Conservation (phyloP, 37 sponge, comb jelly and placozoan species). For the Crambe crambe region DNA sequence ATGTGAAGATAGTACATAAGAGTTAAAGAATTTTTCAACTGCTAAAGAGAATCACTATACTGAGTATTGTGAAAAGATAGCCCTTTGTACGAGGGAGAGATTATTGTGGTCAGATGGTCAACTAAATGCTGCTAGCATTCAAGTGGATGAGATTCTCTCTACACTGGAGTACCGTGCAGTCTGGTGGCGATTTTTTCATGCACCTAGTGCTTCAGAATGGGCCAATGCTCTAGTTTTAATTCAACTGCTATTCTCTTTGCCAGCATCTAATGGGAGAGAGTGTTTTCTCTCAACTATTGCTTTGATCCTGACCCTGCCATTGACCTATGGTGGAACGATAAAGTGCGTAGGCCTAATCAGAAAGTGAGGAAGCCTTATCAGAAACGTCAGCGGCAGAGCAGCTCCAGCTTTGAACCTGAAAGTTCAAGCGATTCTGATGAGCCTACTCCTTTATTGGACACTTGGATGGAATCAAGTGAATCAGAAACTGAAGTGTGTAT, state of each 20-base stretch:
- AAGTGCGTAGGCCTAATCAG: constrained; percentile 19
- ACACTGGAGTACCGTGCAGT: constrained; percentile 61
- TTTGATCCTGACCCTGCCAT: constrained; percentile 56
- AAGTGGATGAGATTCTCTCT: constrained; percentile 30
- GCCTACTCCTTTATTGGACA: no score
- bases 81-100: constrained; percentile 24
- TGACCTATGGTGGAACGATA: constrained; percentile 69
- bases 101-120: constrained; percentile 51
- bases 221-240: constrained; percentile 32
- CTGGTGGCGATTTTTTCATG: constrained; percentile 74
- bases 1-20: constrained; percentile 41
- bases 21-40: constrained; percentile 29
- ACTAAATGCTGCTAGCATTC: constrained; percentile 41
- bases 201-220: constrained; percentile 65
- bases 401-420: no score
- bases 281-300: no score
- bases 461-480: no score
- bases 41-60: background rate
- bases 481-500: no score
- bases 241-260: constrained; percentile 58
- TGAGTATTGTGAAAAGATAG: constrained; percentile 27
- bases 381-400: no score
- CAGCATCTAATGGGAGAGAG: constrained; percentile 66
- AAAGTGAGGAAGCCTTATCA: no score
- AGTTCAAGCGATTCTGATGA: no score